Evolutionary conservation across 2,888 invertebrate species (phyloP).

Genomic region (Dioctria linearis): DNA sequence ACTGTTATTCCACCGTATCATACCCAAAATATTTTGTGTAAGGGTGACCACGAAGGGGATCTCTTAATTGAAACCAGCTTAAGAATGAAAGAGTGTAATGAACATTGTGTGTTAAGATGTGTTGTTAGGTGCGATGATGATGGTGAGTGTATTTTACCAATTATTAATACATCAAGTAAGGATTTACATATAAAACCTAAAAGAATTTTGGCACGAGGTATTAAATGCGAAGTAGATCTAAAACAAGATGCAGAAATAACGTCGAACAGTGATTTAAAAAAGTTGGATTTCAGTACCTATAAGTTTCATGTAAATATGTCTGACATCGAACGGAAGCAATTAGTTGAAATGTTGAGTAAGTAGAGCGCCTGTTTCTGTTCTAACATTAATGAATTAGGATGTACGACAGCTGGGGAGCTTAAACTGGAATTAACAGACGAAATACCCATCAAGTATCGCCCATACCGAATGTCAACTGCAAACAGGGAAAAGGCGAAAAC

Average conservation of each 20-base stretch:
- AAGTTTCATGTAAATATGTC: background rate
- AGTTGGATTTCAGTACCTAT: background rate
- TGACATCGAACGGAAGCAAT: background rate
- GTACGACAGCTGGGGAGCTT: background rate
- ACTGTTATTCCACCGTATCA: no score
- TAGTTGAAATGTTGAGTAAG: background rate
- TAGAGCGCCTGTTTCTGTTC: background rate
- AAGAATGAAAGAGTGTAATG: constrained; percentile 11
- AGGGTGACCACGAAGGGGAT: no score
- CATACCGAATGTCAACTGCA: constrained; percentile 58
- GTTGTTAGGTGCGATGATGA: background rate
- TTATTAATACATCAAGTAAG: background rate
- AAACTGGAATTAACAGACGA: constrained; percentile 59
- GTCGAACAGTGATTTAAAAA: constrained; percentile 59
- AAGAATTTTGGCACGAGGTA: background rate
- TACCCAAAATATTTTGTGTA: no score
- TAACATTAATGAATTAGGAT: constrained; percentile 54
- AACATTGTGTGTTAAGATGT: background rate
- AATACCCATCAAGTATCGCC: constrained; percentile 61
- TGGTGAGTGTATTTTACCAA: background rate
- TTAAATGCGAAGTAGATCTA: background rate
- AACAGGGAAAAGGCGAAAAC: background rate
- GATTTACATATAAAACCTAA: background rate
- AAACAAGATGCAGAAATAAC: background rate
- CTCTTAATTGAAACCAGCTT: no score